Base-by-base conservation (phyloP, 2,888 invertebrate genomes). In the Sphecodes monilicornis region DNA sequence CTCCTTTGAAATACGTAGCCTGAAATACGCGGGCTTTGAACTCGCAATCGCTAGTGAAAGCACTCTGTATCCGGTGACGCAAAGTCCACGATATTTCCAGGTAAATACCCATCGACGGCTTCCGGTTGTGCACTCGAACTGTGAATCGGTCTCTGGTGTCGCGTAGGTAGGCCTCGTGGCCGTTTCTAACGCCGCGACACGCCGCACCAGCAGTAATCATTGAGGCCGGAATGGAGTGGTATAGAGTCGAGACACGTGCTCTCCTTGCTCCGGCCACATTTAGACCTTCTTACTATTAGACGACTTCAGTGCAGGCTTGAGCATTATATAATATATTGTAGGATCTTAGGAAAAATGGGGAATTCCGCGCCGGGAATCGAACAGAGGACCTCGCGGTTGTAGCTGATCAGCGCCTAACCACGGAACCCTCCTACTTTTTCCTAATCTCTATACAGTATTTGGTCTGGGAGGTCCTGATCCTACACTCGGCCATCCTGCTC, bases 1-100 rank as follows among this genome's bases (percentile, higher is more conserved):
- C n/a, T 29, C 71, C 82, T 80, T 66, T 80, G 73, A 69, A 84
- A 78, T 41, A 41, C 64, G 46, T n/a, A 54, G 36, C 76, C 22
- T n/a, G n/a, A n/a, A n/a, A n/a, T n/a, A n/a, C 26, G 8, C 16
- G 18, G n/a, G 57, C 64, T 82, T 82, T 82, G 69, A 73, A 72
- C 36, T 13, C 39, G 69, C 22, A 22, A 76, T 71, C n/a, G 43
- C 46, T 3, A 16, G 18, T 16, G 64, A 57, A 54, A 69, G 46
- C 36, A 36, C 57, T 41, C 57, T 82, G 50, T 74, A 74, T 54
- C 43, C 41, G 5, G n/a, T n/a, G 60, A 18, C 36, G 10, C 32
- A 16, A 16, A 43, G 69, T 74, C 73, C 54, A 1, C 6, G 36
- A n/a, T 26, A 29, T 32, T 18, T 46, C 26, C n/a, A 16, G 16